phyloP scores from a whole-genome alignment of 2,797 vertebrate species.

The Fratercula arctica region DNA sequence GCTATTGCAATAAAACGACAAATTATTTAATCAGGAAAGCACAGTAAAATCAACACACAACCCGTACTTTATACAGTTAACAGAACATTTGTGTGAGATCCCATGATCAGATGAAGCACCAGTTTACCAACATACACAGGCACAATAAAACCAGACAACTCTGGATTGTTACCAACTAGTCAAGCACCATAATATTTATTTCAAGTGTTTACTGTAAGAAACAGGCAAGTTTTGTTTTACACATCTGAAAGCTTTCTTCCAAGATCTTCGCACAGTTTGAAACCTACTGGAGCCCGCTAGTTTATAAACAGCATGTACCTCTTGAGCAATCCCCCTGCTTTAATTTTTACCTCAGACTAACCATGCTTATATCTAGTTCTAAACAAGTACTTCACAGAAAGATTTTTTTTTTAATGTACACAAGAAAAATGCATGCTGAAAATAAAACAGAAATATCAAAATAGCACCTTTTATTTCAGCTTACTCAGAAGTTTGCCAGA shows the following conservation, averaged over 20 bases:
- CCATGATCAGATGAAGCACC: not conserved
- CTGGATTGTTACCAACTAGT: not conserved
- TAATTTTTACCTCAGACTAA: not conserved
- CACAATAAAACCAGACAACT: not conserved
- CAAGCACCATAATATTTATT: not conserved
- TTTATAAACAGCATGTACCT: not conserved
- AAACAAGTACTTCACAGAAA: not conserved
- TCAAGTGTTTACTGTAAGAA: not conserved
- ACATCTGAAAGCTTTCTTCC: not conserved
- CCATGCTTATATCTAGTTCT: not conserved
- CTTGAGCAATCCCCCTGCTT: rapidly evolving
- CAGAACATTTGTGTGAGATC: not conserved
- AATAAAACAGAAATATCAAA: not conserved
- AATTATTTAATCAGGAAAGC: not conserved
- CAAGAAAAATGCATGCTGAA: not conserved
- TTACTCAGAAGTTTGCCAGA: not conserved
- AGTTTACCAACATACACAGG: not conserved
- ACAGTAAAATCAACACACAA: not conserved
- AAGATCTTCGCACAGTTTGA: not conserved
- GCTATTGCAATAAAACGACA: not conserved
- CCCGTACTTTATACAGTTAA: not conserved
- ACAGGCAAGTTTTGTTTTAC: not conserved
- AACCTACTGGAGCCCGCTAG: not conserved
- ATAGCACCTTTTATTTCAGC: not conserved
- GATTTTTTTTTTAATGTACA: not conserved